phyloP scores from a whole-genome alignment of 2,797 vertebrate genomes.

The Dipus sagitta region DNA sequence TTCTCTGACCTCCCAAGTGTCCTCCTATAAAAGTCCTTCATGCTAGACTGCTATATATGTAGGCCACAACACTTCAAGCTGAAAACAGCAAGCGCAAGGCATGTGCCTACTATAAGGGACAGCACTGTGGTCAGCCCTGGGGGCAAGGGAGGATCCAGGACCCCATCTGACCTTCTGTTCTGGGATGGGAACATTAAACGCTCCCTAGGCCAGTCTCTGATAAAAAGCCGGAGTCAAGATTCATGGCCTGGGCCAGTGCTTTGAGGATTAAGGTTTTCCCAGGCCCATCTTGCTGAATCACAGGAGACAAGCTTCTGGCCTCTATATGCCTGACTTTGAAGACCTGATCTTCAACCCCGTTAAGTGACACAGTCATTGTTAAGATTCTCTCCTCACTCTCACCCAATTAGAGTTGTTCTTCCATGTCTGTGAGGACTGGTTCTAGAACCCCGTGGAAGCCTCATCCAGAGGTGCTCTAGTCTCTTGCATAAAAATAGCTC shows the following conservation, averaged over 20 bases:
- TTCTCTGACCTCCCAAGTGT: rapidly evolving
- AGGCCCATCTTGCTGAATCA: rapidly evolving
- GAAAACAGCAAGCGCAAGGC: too few relatives aligned
- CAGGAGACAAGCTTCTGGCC: rapidly evolving
- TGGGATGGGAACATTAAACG: not conserved
- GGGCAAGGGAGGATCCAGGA: rapidly evolving
- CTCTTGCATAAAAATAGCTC: not conserved
- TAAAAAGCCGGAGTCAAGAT: not conserved
- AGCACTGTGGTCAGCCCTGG: not conserved
- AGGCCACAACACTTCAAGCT: not conserved
- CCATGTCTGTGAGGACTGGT: not conserved
- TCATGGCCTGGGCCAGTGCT: not conserved
- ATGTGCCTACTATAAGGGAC: rapidly evolving
- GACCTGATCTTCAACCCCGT: not conserved
- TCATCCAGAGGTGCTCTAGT: not conserved
- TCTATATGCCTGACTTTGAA: not conserved
- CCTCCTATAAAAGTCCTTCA: rapidly evolving
- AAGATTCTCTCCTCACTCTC: rapidly evolving
- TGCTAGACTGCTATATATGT: rapidly evolving
- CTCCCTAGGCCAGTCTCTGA: rapidly evolving
- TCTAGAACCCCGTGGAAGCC: not conserved
- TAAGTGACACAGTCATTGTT: rapidly evolving
- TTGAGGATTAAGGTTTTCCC: not conserved
- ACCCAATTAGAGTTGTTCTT: not conserved
- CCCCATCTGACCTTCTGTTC: too few relatives aligned